Evolutionary conservation across 2,797 vertebrate species (phyloP).

Genomic region (Merluccius polli): DNA sequence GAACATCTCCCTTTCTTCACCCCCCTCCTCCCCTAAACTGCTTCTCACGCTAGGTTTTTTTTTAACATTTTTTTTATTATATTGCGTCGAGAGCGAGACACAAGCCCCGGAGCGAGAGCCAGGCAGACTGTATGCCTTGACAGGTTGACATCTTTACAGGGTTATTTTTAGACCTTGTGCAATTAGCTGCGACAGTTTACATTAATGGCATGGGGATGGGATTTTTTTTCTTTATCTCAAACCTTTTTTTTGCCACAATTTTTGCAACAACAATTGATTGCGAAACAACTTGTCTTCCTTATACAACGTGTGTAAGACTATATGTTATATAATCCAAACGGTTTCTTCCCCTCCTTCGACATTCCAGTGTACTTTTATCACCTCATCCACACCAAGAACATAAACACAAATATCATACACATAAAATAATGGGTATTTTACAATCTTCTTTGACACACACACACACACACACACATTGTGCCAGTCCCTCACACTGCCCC

Average conservation of each 20-base stretch:
- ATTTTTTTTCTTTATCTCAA: background rate
- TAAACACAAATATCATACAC: background rate
- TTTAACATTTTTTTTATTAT: constrained; percentile 47
- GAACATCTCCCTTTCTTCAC: constrained; percentile 33
- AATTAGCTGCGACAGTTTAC: constrained; percentile 54
- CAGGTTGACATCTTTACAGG: constrained; percentile 34
- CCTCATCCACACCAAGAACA: background rate
- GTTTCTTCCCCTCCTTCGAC: background rate
- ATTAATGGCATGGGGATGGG: constrained; percentile 42
- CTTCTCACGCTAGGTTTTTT: constrained; percentile 42
- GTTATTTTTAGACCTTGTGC: constrained; percentile 55
- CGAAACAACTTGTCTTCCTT: background rate
- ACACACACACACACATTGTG: constrained; percentile 4
- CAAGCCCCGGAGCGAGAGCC: constrained; percentile 22
- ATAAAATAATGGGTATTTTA: background rate
- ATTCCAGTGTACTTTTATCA: background rate
- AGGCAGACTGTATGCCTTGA: constrained; percentile 27
- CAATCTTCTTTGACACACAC: background rate
- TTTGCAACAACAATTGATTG: background rate
- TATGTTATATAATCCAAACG: background rate
- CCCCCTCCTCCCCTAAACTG: constrained; percentile 13
- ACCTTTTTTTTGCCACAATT: background rate
- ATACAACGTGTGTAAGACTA: background rate
- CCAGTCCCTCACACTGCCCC: no score
- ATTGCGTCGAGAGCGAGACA: constrained; percentile 28